Evolutionary conservation across 1,140 invertebrate species (phyloP), one percentile per base, ranked within the genome.

Genomic region (Drosophila sechellia): DNA sequence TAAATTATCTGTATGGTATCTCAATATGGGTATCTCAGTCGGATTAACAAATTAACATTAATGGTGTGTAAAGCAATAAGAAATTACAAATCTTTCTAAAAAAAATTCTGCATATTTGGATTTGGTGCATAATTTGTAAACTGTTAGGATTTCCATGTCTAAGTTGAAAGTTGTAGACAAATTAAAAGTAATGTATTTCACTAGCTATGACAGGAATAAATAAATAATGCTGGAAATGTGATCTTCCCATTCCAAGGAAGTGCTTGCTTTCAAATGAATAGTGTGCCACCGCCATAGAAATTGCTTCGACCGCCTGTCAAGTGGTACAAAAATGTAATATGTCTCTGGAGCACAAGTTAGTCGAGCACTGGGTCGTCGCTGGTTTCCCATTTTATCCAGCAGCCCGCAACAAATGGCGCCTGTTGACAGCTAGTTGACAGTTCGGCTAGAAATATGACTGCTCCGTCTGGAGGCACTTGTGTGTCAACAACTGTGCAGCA

Each of bases 391-490:
- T 52, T 66, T 35, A 35, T 40, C 13, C 35, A 25, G 4, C n/a
- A 46, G 4, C 3, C 12, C 54, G 57, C 56, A 74, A 53, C 49
- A 59, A 58, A 57, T 69, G 73, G 54, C 54, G 50, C 25, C 43
- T 22, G 65, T 49, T 87, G 83, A 86, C 81, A 86, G 74, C 49
- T 74, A 73, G 72, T 59, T 81, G 79, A 81, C 79, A 81, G 79
- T 34, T 59, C 65, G 71, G 43, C 70, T 78, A 72, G 83, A 61
- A 64, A 61, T 76, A 79, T 87, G 84, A 86, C 84, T 79, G 65
- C 64, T 66, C 13, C 35, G 50, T 45, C 77, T 64, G 58, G 53
- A 75, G 57, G 61, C 60, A 27, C 60, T n/a, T 39, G 22, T 58
- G 45, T 37, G 52, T 34, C 64, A 49, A 63, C 70, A 74, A 73